These are phyloP conservation scores for Pseudomyrmex pallidus DNA, from an alignment of 1,140 invertebrate genomes.

Conservation along the genomic window DNA sequence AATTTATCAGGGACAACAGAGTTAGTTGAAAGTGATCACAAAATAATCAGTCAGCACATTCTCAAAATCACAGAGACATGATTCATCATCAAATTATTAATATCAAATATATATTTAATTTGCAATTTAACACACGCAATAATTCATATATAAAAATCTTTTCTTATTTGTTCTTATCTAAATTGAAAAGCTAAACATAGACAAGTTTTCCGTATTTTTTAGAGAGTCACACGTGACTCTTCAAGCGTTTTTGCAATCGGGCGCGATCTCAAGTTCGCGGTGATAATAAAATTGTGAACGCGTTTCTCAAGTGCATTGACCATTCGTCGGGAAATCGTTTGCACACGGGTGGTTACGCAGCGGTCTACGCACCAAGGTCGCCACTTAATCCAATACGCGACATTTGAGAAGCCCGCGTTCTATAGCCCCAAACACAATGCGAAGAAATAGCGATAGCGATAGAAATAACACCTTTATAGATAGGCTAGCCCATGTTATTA, in stretches of 20 bases:
- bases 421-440: no score
- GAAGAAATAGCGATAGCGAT: no score
- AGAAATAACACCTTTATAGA: no score
- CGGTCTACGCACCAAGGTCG: constrained; percentile 58
- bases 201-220: neutral
- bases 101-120: no score
- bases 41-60: neutral
- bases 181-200: neutral
- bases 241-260: neutral
- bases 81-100: no score
- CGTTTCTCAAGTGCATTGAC: constrained; percentile 65
- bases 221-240: neutral
- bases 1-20: constrained; percentile 38
- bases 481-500: no score
- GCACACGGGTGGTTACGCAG: neutral
- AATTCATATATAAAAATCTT: no score
- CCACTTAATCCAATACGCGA: constrained; percentile 69
- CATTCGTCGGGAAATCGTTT: constrained; percentile 27
- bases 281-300: constrained; percentile 20
- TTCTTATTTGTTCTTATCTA: no score
- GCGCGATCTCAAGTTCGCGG: neutral
- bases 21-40: neutral
- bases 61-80: no score
- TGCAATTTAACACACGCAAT: no score
- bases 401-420: constrained; percentile 35